Evolutionary conservation across 1,140 invertebrate species (phyloP).

Genomic region (Drosophila busckii): DNA sequence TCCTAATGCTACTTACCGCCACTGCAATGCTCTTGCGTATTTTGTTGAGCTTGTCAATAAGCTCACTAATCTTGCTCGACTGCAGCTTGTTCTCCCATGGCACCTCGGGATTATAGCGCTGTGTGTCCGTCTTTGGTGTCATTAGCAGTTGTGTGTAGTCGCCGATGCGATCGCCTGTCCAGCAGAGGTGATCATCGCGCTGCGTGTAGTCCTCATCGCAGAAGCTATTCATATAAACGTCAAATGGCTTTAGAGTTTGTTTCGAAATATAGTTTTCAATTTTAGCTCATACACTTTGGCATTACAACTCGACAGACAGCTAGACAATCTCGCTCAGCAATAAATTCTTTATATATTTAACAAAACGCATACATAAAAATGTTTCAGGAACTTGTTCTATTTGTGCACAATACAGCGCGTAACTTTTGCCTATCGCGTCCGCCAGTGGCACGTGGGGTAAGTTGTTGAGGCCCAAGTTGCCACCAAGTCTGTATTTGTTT

Average conservation of each 20-base stretch:
- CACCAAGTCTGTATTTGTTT: background rate
- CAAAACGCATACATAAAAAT: conserved; percentile 37
- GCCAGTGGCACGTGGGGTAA: conserved; percentile 27
- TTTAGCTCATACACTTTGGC: conserved; percentile 13
- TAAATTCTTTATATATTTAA: conserved; percentile 8
- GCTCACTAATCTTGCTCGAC: conserved; percentile 56
- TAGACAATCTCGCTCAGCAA: background rate
- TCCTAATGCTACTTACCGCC: conserved; percentile 57
- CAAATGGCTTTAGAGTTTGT: conserved; percentile 14
- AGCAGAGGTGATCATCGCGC: conserved; percentile 65
- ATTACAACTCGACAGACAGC: background rate
- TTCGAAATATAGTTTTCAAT: background rate
- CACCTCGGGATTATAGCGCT: conserved; percentile 78
- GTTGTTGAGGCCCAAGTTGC: background rate
- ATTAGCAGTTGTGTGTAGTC: conserved; percentile 74
- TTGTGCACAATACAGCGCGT: conserved; percentile 32
- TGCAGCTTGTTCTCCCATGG: conserved; percentile 53
- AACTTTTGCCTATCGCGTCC: conserved; percentile 40
- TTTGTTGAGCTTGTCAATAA: conserved; percentile 75
- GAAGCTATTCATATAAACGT: conserved; percentile 37
- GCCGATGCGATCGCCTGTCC: conserved; percentile 76
- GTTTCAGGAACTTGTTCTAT: conserved; percentile 54
- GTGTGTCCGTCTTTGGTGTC: conserved; percentile 47
- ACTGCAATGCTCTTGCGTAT: conserved; percentile 66
- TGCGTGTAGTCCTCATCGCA: conserved; percentile 70